phyloP scores from a whole-genome alignment of 2,113 vertebrate species.

The Spilogale gracilis region DNA sequence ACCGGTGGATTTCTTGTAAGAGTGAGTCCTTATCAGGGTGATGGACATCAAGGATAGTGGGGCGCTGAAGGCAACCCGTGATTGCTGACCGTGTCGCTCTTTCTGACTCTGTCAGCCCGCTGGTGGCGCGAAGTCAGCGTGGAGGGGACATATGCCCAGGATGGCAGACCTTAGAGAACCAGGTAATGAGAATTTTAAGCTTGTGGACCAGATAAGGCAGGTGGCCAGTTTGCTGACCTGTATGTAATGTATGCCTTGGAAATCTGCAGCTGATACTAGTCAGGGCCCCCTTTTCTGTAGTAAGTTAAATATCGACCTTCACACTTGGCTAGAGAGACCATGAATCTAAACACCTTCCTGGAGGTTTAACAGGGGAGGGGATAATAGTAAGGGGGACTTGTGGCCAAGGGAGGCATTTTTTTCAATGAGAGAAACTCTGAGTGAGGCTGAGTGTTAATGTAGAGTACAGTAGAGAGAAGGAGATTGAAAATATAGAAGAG shows the following conservation, averaged over 20 bases:
- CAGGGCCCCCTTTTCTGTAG: background rate
- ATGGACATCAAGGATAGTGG: background rate
- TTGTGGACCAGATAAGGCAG: background rate
- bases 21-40: background rate
- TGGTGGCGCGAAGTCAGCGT: background rate
- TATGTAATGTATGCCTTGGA: background rate
- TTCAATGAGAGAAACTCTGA: background rate
- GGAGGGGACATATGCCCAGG: accelerated
- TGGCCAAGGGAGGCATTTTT: background rate
- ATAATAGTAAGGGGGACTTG: background rate
- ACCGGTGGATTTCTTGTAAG: background rate
- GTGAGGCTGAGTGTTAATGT: background rate
- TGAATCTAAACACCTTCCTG: background rate
- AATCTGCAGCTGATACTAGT: background rate
- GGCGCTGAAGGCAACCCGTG: background rate
- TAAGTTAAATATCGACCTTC: background rate
- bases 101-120: background rate
- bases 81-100: background rate
- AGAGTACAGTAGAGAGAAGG: background rate
- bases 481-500: background rate
- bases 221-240: background rate
- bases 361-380: background rate
- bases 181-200: background rate
- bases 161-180: background rate
- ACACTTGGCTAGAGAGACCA: background rate